Evolutionary conservation across 2,797 vertebrate species (phyloP), one percentile per base, ranked within the genome.

Genomic region (Cynodonichthys magdalenae): DNA sequence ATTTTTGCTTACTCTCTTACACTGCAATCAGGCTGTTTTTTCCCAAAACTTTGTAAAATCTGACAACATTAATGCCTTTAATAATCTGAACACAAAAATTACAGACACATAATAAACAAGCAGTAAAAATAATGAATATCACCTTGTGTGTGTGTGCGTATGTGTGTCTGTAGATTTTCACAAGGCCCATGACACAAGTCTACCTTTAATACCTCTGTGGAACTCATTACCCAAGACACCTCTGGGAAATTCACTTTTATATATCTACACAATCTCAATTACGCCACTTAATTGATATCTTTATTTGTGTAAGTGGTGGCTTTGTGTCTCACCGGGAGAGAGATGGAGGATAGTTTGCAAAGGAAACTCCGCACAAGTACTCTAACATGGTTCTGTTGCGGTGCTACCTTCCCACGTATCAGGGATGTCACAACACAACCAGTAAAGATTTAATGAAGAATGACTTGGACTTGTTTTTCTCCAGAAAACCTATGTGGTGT

Each of bases 221-320:
- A 90, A 75, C 80, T 91, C 90, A 92, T 93, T 91, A 91, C 69
- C 68, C 60, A 68, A 24, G 79, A 79, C 62, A 88, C 90, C 91
- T 89, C 77, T 78, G 89, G 91, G 92, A 92, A 90, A 90, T 88
- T 69, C 75, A 86, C 88, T 90, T 91, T 87, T 70, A 88, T 90
- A 89, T 78, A 87, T 88, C 82, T 83, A 79, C 80, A 82, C 87
- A 88, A 91, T 91, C 90, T 92, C 90, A 93, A 93, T 92, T 91
- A 92, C 56, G 58, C 63, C 81, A 80, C 88, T 85, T 93, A 94
- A 93, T 92, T 94, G 92, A 93, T 93, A 92, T 92, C 89, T 90
- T 84, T 90, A 92, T 92, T 93, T 91, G 84, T 89, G 82, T 93
- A 93, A 93, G 93, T 91, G 88, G 75, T 63, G 59, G 68, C 72